Conservation (phyloP, 1,140 invertebrate species). For the Neelides sp. region DNA sequence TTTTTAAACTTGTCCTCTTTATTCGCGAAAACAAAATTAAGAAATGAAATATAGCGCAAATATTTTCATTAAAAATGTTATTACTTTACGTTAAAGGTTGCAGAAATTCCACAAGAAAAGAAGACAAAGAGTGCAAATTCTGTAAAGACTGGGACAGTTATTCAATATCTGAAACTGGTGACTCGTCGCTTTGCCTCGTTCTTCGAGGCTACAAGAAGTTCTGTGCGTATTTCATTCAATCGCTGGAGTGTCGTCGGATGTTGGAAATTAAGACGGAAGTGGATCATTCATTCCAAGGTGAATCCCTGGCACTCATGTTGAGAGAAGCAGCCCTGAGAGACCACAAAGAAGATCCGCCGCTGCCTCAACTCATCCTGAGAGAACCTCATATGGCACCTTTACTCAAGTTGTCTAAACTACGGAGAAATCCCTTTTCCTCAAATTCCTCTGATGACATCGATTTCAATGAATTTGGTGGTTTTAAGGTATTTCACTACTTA, state of each 20-base stretch:
- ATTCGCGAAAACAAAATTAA: not conserved
- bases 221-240: constrained; percentile 2
- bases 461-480: no score
- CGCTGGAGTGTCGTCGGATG: constrained; percentile 1
- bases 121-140: not conserved
- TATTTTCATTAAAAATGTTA: not conserved
- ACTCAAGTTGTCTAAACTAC: no score
- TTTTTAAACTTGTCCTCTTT: no score
- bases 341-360: constrained; percentile 1
- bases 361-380: no score
- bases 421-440: no score
- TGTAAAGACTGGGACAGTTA: constrained; percentile 3
- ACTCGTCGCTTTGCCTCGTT: not conserved
- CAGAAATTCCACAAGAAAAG: not conserved
- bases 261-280: constrained; percentile 8
- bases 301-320: not conserved
- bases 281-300: not conserved
- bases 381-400: no score
- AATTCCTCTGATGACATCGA: no score
- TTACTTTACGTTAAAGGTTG: no score
- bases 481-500: no score
- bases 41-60: not conserved
- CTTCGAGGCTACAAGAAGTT: constrained; percentile 8
- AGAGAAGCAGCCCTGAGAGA: constrained; percentile 4
- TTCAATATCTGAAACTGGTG: no score